A percentile compares a stretch with the other conserved stretches of the same genome.
Evolutionary conservation across 2,888 invertebrate species (phyloP).

Genomic region (Cyrtodaria siliqua): DNA sequence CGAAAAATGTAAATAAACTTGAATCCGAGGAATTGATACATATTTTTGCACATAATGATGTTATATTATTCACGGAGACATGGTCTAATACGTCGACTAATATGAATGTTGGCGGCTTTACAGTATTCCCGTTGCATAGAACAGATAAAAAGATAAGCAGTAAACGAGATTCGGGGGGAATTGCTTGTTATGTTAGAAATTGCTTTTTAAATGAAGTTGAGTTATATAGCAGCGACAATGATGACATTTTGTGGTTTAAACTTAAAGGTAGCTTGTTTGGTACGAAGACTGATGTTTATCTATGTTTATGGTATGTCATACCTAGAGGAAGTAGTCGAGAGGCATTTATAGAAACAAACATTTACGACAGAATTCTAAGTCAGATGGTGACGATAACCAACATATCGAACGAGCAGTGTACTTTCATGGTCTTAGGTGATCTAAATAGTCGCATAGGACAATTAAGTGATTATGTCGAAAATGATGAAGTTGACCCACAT

Average conservation of each 20-base stretch:
- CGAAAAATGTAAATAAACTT: too few relatives aligned
- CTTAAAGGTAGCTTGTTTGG: neutral
- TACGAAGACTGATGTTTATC: constrained; percentile 10
- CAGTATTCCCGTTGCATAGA: too few relatives aligned
- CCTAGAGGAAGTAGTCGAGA: constrained; percentile 21
- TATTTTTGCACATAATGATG: constrained; percentile 8
- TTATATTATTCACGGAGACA: constrained; percentile 24
- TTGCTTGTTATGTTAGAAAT: constrained; percentile 11
- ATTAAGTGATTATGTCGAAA: too few relatives aligned
- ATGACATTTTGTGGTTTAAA: constrained; percentile 19
- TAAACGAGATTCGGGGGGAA: too few relatives aligned
- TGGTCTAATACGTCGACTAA: constrained; percentile 3
- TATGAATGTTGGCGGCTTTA: too few relatives aligned
- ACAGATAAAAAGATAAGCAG: too few relatives aligned
- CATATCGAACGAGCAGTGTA: too few relatives aligned
- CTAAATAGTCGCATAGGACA: too few relatives aligned
- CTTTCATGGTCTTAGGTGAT: too few relatives aligned
- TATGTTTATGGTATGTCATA: constrained; percentile 26
- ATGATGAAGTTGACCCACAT: too few relatives aligned
- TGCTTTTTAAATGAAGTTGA: neutral
- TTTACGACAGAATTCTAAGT: too few relatives aligned
- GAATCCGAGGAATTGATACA: constrained; percentile 10
- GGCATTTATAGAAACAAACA: constrained; percentile 3
- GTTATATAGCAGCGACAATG: neutral
- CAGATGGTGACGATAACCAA: too few relatives aligned